Conservation (phyloP, 2,888 invertebrate genomes). For the Mesorhabditis spiculigera region DNA sequence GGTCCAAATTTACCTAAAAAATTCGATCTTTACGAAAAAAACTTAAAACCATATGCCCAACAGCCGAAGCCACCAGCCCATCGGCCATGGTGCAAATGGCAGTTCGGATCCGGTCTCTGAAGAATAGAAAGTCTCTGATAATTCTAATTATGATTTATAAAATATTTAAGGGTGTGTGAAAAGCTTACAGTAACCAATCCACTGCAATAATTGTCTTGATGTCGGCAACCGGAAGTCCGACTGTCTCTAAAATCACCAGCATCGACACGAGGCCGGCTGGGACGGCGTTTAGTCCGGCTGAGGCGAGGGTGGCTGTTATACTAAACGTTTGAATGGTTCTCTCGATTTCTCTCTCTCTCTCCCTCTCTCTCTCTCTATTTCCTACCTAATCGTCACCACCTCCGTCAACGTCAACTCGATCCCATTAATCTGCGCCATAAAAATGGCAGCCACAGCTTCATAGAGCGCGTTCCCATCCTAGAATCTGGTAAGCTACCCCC, state of each 20-base stretch:
- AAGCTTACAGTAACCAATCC: slow-evolving; percentile 61
- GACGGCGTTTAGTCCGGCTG: slow-evolving; percentile 94
- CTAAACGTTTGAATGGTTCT: slow-evolving; percentile 62
- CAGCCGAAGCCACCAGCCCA: slow-evolving; percentile 64
- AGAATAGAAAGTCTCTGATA: neutral
- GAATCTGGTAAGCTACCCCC: neutral
- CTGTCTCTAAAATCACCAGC: slow-evolving; percentile 60
- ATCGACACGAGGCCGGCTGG: slow-evolving; percentile 53
- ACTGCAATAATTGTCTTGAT: slow-evolving; percentile 61
- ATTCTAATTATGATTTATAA: slow-evolving; percentile 8
- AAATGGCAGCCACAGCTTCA: slow-evolving; percentile 78
- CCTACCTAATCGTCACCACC: slow-evolving; percentile 77
- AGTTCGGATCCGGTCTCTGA: slow-evolving; percentile 64
- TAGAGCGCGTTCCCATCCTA: slow-evolving; percentile 66
- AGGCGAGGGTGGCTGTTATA: slow-evolving; percentile 89
- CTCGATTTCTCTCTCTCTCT: neutral
- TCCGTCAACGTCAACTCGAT: slow-evolving; percentile 76
- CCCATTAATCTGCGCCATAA: slow-evolving; percentile 80
- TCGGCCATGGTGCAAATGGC: slow-evolving; percentile 65
- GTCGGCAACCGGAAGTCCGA: slow-evolving; percentile 60
- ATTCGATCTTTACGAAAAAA: too few species aligned
- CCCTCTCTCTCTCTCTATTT: neutral
- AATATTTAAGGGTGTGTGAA: neutral
- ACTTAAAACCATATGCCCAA: slow-evolving; percentile 59
- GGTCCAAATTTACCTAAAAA: neutral